phyloP scores from a whole-genome alignment of 2,113 vertebrate genomes.

The Aldabrachelys gigantea region DNA sequence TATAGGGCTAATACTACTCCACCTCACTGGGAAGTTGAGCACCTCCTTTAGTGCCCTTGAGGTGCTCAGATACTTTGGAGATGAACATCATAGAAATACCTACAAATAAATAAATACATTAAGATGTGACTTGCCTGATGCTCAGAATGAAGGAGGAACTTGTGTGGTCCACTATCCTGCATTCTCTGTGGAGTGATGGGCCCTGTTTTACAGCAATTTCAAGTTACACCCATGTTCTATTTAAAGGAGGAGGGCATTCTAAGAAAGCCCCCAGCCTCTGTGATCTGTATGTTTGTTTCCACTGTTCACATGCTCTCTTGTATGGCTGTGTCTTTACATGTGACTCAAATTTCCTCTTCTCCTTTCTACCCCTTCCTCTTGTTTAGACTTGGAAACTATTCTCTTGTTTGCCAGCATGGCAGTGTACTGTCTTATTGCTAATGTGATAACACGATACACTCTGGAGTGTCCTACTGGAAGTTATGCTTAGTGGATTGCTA shows the following conservation, averaged over 20 bases:
- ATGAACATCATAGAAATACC: not conserved
- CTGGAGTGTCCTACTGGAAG: not conserved
- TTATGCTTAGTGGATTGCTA: not conserved
- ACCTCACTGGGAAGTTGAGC: not conserved
- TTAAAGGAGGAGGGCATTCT: not conserved
- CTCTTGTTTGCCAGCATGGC: not conserved
- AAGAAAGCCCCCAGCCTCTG: not conserved
- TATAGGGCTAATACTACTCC: rapidly evolving
- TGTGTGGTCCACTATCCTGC: not conserved
- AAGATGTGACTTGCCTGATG: not conserved
- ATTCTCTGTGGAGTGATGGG: not conserved
- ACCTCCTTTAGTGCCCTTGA: rapidly evolving
- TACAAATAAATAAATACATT: rapidly evolving
- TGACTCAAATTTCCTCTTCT: not conserved
- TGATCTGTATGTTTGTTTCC: not conserved
- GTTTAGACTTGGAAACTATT: rapidly evolving
- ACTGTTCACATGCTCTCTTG: not conserved
- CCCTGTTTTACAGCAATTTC: too few species aligned
- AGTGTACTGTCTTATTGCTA: not conserved
- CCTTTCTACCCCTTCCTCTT: not conserved
- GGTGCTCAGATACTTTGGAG: not conserved
- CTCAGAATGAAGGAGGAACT: not conserved
- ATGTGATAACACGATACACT: not conserved
- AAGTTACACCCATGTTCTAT: not conserved
- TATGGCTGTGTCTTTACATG: not conserved